Conservation (phyloP, 1,140 invertebrate species). For the Zaprionus davidi region DNA sequence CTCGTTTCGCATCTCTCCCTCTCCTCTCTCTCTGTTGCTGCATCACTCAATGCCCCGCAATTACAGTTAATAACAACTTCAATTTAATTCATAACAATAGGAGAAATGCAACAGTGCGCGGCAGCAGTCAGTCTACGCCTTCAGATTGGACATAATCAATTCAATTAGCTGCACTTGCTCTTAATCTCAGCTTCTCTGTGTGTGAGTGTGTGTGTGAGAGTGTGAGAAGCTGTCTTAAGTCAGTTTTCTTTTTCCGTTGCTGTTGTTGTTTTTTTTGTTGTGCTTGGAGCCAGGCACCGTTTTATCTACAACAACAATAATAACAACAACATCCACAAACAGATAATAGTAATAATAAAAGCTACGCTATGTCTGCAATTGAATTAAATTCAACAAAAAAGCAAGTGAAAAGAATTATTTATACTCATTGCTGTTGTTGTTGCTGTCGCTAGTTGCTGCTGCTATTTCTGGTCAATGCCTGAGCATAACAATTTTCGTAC, state of each 20-base stretch:
- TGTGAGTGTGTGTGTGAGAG: conserved; percentile 1
- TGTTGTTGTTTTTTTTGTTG: conserved; percentile 27
- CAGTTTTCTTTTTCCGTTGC: conserved; percentile 48
- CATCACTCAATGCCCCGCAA: conserved; percentile 54
- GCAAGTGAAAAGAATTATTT: conserved; percentile 48
- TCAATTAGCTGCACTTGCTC: conserved; percentile 67
- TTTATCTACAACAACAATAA: conserved; percentile 58
- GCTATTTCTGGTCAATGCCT: conserved; percentile 61
- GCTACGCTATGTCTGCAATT: conserved; percentile 65
- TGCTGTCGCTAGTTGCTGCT: conserved; percentile 37
- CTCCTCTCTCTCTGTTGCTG: background rate
- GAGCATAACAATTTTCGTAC: conserved; percentile 38
- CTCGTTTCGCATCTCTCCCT: background rate
- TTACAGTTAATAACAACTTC: conserved; percentile 75
- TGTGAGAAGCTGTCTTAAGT: conserved; percentile 52
- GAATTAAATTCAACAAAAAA: conserved; percentile 72
- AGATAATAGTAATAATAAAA: conserved; percentile 17
- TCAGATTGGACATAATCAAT: conserved; percentile 55
- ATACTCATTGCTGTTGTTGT: conserved; percentile 37
- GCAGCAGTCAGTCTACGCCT: conserved; percentile 22
- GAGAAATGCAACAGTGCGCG: conserved; percentile 29
- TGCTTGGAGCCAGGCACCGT: conserved; percentile 70
- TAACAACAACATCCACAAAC: conserved; percentile 50
- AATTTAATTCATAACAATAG: conserved; percentile 61
- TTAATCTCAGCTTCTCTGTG: conserved; percentile 14